These are phyloP conservation scores for Alcis repandata DNA, from an alignment of 2,888 invertebrate species.

Conservation along the genomic window DNA sequence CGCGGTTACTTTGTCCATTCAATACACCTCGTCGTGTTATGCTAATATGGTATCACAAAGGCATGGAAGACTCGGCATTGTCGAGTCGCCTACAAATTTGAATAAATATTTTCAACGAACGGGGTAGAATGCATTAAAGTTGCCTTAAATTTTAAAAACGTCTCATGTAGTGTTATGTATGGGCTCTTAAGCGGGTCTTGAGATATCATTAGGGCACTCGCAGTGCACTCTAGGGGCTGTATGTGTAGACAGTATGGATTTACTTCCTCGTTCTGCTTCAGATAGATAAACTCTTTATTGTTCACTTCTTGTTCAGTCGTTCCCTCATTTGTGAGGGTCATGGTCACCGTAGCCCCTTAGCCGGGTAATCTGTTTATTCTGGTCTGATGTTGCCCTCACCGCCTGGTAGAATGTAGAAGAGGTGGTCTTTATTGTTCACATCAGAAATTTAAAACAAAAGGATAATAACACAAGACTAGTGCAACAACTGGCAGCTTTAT, in stretches of 20 bases:
- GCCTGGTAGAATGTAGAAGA: too few species aligned
- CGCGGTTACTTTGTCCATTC: constrained; percentile 81
- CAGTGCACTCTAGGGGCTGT: constrained; percentile 64
- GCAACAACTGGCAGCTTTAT: too few species aligned
- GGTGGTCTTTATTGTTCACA: too few species aligned
- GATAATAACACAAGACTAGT: too few species aligned
- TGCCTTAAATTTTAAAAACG: constrained; percentile 86
- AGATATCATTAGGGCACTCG: constrained; percentile 84
- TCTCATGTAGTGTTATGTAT: constrained; percentile 85
- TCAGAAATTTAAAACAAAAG: too few species aligned
- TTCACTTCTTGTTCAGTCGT: too few species aligned
- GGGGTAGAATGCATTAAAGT: constrained; percentile 82
- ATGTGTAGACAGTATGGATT: constrained; percentile 21
- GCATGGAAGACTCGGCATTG: constrained; percentile 67
- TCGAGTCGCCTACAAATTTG: constrained; percentile 81
- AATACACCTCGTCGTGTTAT: constrained; percentile 79
- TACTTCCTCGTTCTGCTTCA: not conserved
- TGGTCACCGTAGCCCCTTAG: too few species aligned
- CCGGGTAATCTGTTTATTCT: too few species aligned
- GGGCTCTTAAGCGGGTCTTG: constrained; percentile 82
- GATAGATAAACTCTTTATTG: too few species aligned
- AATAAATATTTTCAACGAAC: constrained; percentile 84
- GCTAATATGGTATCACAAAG: constrained; percentile 80
- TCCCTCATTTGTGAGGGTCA: too few species aligned
- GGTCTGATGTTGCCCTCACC: too few species aligned